A percentile compares a stretch with the other conserved stretches of the same genome.
phyloP scores from a whole-genome alignment of 53 echinoderm and acorn worm genomes.

The Glandiceps talaboti region DNA sequence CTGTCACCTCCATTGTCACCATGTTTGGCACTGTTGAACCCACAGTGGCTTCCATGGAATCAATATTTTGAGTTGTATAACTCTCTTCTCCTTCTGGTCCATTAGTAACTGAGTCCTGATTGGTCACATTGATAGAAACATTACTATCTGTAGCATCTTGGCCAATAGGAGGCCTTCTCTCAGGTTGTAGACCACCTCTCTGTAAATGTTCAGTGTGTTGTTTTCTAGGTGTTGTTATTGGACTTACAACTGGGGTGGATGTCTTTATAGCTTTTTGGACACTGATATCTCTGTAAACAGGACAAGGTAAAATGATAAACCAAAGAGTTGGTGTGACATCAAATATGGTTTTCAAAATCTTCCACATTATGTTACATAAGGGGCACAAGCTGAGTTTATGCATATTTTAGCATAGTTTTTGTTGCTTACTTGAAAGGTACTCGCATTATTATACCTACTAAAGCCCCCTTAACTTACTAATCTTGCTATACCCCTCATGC shows the following conservation, averaged over 20 bases:
- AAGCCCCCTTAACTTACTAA: no score
- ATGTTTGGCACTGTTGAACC: not conserved
- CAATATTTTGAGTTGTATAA: constrained; percentile 11
- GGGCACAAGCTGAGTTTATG: no score
- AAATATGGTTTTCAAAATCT: no score
- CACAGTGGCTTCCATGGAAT: not conserved
- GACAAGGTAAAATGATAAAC: no score
- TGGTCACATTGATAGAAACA: not conserved
- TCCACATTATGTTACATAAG: no score
- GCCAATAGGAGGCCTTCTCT: constrained; percentile 2
- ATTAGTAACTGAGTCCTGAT: not conserved
- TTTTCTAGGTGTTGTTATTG: constrained; percentile 46
- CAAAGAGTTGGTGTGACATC: no score
- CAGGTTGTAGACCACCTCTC: not conserved
- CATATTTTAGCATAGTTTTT: no score
- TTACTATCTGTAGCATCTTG: not conserved
- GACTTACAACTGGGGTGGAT: constrained; percentile 57
- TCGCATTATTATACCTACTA: no score
- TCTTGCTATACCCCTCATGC: no score
- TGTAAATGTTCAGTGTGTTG: constrained; percentile 12
- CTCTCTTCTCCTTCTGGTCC: constrained; percentile 20
- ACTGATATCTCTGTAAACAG: constrained; percentile 27
- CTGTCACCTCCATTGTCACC: not conserved
- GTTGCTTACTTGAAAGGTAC: no score
- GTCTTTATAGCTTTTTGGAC: constrained; percentile 33